phyloP scores from a whole-genome alignment of 2,113 vertebrate species.

The Dromaius novaehollandiae region DNA sequence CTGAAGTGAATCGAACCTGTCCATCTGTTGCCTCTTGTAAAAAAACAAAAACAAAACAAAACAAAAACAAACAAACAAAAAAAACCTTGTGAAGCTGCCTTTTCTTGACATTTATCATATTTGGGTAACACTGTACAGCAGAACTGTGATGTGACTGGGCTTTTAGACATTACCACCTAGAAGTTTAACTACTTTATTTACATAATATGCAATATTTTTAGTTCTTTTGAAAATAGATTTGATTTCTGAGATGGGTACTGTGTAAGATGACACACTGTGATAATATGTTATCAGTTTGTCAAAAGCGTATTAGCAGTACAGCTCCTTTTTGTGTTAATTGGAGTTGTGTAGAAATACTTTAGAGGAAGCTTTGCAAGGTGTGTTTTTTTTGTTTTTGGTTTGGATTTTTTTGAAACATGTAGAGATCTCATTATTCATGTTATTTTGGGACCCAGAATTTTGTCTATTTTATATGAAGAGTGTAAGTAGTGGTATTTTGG shows the following conservation, averaged over 20 bases:
- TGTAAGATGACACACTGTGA: background rate
- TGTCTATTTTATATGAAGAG: background rate
- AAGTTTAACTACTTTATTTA: background rate
- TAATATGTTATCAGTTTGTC: background rate
- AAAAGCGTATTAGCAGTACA: background rate
- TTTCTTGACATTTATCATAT: background rate
- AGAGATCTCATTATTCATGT: background rate
- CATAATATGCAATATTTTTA: background rate
- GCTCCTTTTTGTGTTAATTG: background rate
- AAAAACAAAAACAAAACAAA: too few relatives aligned
- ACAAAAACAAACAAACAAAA: too few relatives aligned
- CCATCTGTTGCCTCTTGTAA: background rate
- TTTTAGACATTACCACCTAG: background rate
- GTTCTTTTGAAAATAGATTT: background rate
- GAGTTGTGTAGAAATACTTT: background rate
- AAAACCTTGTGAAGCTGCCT: background rate
- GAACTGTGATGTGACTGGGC: background rate
- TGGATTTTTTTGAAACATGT: background rate
- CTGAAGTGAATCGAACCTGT: background rate
- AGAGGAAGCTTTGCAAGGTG: background rate
- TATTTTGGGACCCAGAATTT: background rate
- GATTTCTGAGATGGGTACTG: background rate
- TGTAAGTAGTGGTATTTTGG: background rate
- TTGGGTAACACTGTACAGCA: too few relatives aligned
- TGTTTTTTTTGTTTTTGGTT: background rate